Evolutionary conservation across 2,888 invertebrate genomes (phyloP).

Genomic region (Diplolepis rosae): DNA sequence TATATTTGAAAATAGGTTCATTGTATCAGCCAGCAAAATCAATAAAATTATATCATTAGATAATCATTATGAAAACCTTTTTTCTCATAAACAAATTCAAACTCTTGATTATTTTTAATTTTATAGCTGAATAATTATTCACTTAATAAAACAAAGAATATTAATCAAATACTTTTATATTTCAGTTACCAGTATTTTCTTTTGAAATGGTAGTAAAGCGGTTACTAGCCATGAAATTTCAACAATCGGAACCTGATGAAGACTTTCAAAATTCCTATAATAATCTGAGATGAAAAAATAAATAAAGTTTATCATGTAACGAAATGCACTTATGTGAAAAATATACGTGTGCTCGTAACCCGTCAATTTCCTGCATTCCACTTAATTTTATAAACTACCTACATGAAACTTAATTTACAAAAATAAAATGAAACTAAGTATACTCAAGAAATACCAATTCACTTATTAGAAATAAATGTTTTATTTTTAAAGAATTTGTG

Average conservation of each 20-base stretch:
- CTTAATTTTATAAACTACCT: not conserved
- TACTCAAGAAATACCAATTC: too few relatives aligned
- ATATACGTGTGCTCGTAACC: conserved; percentile 66
- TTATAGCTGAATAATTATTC: too few relatives aligned
- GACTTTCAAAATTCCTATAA: not conserved
- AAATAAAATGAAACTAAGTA: not conserved
- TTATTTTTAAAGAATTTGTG: too few relatives aligned
- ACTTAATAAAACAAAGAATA: not conserved
- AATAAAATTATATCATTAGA: too few relatives aligned
- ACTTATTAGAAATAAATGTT: too few relatives aligned
- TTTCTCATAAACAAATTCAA: not conserved
- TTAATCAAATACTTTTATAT: not conserved
- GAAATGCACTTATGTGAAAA: conserved; percentile 34
- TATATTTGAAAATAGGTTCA: too few relatives aligned
- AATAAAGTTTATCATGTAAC: not conserved
- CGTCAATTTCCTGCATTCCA: conserved; percentile 31
- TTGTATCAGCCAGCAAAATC: too few relatives aligned
- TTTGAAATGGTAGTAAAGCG: not conserved
- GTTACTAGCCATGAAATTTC: not conserved
- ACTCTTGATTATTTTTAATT: not conserved
- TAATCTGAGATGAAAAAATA: not conserved
- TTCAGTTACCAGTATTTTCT: conserved; percentile 17
- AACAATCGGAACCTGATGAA: not conserved
- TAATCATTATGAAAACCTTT: too few relatives aligned
- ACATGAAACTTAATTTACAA: not conserved